Conservation (phyloP, 2,888 invertebrate species). For the Parthenolecanium corni region DNA sequence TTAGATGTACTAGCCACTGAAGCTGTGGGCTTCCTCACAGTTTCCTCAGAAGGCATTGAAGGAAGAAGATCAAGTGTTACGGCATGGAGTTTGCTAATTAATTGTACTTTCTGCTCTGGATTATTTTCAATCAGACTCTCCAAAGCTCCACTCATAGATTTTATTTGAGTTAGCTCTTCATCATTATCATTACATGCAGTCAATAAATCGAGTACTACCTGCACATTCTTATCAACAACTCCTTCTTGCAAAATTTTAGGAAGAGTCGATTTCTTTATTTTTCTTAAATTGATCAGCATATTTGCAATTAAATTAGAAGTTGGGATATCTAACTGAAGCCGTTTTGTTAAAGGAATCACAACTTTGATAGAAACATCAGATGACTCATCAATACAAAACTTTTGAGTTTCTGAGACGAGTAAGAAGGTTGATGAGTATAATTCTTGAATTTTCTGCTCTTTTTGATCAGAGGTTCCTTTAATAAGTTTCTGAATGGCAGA, state of each 20-base stretch:
- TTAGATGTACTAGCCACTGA: not conserved
- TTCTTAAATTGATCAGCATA: conserved; percentile 36
- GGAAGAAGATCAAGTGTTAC: not conserved
- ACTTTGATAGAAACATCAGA: conserved; percentile 37
- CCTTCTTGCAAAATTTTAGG: not conserved
- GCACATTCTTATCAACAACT: not conserved
- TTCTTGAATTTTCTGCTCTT: not conserved
- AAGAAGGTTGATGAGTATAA: not conserved
- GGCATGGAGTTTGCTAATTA: not conserved
- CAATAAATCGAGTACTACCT: conserved; percentile 2
- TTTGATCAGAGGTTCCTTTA: not conserved
- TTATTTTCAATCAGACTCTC: not conserved
- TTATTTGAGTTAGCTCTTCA: not conserved
- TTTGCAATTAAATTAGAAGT: conserved; percentile 42
- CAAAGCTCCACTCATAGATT: conserved; percentile 7
- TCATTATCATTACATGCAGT: not conserved
- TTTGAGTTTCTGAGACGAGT: not conserved
- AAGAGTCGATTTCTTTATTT: not conserved
- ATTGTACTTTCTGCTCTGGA: not conserved
- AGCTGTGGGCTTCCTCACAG: not conserved
- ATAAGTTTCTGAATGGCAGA: conserved; percentile 3
- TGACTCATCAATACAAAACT: not conserved
- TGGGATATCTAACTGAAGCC: conserved; percentile 38
- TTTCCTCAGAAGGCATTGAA: not conserved
- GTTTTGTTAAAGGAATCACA: conserved; percentile 35